phyloP scores from a whole-genome alignment of 2,113 vertebrate genomes.

The Camelus dromedarius region DNA sequence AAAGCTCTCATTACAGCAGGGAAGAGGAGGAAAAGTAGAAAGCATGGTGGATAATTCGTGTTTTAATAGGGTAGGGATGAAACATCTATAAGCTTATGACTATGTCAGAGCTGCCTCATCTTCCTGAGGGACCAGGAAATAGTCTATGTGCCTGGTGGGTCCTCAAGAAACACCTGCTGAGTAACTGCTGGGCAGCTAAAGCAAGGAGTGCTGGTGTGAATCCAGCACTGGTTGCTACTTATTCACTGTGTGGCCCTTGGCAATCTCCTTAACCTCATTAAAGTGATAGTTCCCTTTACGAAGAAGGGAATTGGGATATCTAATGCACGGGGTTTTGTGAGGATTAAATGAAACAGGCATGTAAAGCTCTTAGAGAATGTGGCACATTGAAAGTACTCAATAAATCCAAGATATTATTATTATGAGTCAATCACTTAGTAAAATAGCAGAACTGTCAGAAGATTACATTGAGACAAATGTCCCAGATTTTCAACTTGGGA shows the following conservation, averaged over 20 bases:
- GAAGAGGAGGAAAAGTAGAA: not conserved
- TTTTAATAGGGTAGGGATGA: slow-evolving; percentile 24
- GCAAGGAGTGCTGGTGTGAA: not conserved
- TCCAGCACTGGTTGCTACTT: not conserved
- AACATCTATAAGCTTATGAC: slow-evolving; percentile 9
- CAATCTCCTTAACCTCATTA: not conserved
- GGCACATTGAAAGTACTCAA: not conserved
- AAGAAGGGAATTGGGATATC: not conserved
- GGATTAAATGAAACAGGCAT: not conserved
- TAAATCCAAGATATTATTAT: not conserved
- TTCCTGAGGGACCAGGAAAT: not conserved
- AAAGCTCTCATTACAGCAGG: not conserved
- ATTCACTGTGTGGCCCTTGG: not conserved
- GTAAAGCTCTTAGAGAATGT: not conserved
- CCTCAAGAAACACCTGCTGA: not conserved
- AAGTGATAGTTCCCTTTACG: slow-evolving; percentile 3
- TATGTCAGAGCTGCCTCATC: not conserved
- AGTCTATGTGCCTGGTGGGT: slow-evolving; percentile 7
- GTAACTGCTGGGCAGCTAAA: not conserved
- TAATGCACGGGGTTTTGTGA: not conserved
- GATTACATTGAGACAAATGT: not conserved
- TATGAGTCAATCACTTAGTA: not conserved
- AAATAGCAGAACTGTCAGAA: not conserved
- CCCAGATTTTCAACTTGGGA: not conserved
- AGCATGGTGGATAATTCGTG: slow-evolving; percentile 32